phyloP scores from a whole-genome alignment of 2,797 vertebrate genomes.

The Parauchenoglanis ngamensis region DNA sequence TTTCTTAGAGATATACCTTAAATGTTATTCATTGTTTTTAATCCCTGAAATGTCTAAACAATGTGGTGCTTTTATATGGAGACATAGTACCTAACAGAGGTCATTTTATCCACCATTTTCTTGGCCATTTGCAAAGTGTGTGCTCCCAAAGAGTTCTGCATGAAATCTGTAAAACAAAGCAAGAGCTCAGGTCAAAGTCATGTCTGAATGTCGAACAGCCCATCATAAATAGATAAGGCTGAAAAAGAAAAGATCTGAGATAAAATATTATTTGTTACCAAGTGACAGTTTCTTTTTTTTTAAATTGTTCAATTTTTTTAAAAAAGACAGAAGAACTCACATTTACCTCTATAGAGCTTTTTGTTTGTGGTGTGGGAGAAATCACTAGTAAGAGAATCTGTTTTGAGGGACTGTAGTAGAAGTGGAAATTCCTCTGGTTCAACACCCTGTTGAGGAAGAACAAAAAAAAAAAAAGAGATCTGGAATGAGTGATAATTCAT shows the following conservation, averaged over 20 bases:
- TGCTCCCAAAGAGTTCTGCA: constrained; percentile 77
- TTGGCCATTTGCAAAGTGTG: constrained; percentile 83
- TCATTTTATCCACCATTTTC: constrained; percentile 85
- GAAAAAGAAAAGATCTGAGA: not conserved
- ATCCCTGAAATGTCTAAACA: not conserved
- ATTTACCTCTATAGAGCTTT: constrained; percentile 84
- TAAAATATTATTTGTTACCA: not conserved
- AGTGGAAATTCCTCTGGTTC: constrained; percentile 85
- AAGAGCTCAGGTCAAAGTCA: not conserved
- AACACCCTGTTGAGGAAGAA: constrained; percentile 76
- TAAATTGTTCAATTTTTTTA: not conserved
- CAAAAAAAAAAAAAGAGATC: not conserved
- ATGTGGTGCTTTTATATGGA: not conserved
- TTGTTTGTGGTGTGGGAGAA: constrained; percentile 74
- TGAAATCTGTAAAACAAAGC: constrained; percentile 75
- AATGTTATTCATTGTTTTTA: not conserved
- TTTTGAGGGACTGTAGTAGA: constrained; percentile 81
- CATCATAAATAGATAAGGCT: not conserved
- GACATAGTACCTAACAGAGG: constrained; percentile 80
- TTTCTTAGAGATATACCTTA: not conserved
- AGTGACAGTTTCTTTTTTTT: not conserved
- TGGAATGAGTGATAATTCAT: not conserved
- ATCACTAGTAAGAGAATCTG: constrained; percentile 75
- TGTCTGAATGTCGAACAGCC: not conserved
- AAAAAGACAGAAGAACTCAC: not conserved